These are phyloP conservation scores for Zelostemma sp. DNA, from an alignment of 1,140 invertebrate genomes.

Conservation along the genomic window DNA sequence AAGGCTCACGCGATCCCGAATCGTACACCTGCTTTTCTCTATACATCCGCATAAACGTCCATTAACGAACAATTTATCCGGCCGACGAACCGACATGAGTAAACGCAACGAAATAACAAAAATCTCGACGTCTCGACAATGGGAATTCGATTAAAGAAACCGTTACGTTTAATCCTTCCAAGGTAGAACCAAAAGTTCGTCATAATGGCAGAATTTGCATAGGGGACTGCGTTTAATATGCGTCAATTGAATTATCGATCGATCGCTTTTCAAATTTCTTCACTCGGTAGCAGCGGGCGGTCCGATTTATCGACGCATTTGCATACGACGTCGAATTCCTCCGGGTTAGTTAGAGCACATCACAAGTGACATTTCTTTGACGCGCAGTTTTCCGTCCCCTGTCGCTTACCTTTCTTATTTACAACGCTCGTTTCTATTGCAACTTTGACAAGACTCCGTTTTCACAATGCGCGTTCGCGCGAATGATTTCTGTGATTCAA, in stretches of 20 bases:
- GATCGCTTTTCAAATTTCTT: conserved; percentile 63
- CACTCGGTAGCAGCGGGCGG: conserved; percentile 53
- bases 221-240: conserved; percentile 62
- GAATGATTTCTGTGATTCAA: not conserved
- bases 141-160: conserved; percentile 33
- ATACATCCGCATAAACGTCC: conserved; percentile 38
- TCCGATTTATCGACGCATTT: conserved; percentile 58
- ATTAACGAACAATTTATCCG: conserved; percentile 38
- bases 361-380: conserved; percentile 36
- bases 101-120: conserved; percentile 17
- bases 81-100: not conserved
- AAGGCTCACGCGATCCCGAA: conserved; percentile 32
- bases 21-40: conserved; percentile 29
- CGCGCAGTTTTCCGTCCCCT: conserved; percentile 37
- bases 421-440: conserved; percentile 22
- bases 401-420: conserved; percentile 38
- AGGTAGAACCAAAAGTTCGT: conserved; percentile 34
- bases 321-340: conserved; percentile 62
- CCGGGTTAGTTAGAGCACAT: conserved; percentile 48
- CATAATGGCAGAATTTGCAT: conserved; percentile 61
- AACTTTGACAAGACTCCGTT: conserved; percentile 8
- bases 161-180: conserved; percentile 36
- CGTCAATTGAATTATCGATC: conserved; percentile 65
- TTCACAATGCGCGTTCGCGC: conserved; percentile 19
- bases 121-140: conserved; percentile 15